Base-by-base conservation (phyloP, 1,140 invertebrate genomes). In the Tetramorium simillimum region DNA sequence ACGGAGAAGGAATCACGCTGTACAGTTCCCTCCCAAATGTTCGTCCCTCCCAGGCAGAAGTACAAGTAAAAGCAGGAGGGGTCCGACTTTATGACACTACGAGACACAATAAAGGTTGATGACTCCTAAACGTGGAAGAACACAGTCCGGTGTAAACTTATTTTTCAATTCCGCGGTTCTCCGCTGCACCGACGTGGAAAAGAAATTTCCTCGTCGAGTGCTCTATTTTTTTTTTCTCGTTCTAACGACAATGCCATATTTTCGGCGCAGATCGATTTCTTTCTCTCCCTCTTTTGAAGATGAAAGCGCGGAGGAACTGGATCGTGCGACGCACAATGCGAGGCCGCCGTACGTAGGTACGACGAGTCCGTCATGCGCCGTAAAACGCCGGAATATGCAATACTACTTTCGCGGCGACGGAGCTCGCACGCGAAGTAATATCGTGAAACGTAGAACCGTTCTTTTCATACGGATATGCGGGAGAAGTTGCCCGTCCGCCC, bases 351-450 rank as follows among this genome's bases (percentile, higher is more conserved):
- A 89, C 69, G 67, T 33, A 92, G 67, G 51, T 91, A 92, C 86
- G 91, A 90, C 84, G 72, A 91, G 86, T 90, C 87, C 81, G 89
- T 92, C 92, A 90, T 91, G 82, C 90, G 56, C 89, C 89, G 86
- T 92, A 93, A 93, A 93, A 92, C 89, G 63, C 63, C 63, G 89
- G 90, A 91, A 93, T 92, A 92, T 91, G 92, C 90, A 93, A 93
- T 91, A 90, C 85, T 78, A 92, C 86, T 78, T 92, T 90, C 67
- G 73, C 67, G 67, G 78, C 77, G 75, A 86, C 78, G 60, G 85
- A 60, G 76, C 88, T 82, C 84, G 91, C 82, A 91, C 86, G 88
- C 86, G 88, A 90, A 91, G 90, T 90, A 92, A 92, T 92, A 93
- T 92, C 90, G 76, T 84, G 87, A 89, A 92, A 92, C 92, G 88